phyloP scores from a whole-genome alignment of 2,113 vertebrate species.

The Larimichthys polyactis region DNA sequence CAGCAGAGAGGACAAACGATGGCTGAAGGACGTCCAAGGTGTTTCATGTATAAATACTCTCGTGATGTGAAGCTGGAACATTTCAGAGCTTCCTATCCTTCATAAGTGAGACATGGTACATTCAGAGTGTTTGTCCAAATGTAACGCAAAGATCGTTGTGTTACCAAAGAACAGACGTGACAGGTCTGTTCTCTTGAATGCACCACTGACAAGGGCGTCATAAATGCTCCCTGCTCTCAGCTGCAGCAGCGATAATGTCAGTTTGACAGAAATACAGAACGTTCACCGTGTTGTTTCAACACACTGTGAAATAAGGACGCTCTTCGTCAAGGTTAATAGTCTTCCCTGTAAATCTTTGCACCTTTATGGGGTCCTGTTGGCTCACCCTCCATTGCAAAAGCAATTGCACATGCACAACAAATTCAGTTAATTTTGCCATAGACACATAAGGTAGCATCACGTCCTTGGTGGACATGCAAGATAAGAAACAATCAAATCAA shows the following conservation, averaged over 20 bases:
- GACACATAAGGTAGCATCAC: too few species aligned
- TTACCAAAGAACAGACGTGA: background rate
- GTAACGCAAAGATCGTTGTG: background rate
- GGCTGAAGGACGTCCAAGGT: too few species aligned
- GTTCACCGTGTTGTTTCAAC: background rate
- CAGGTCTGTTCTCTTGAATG: background rate
- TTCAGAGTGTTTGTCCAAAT: background rate
- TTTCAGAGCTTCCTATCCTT: background rate
- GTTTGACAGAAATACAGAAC: background rate
- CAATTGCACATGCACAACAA: too few species aligned
- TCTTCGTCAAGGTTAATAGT: too few species aligned
- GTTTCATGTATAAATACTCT: background rate
- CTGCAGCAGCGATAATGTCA: background rate
- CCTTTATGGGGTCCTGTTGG: too few species aligned
- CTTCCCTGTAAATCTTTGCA: too few species aligned
- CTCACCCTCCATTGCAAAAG: too few species aligned
- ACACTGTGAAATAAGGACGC: background rate
- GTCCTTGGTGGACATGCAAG: too few species aligned
- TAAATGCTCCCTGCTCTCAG: background rate
- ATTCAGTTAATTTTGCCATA: too few species aligned
- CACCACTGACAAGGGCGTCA: too few species aligned
- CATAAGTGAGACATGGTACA: background rate
- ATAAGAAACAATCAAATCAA: too few species aligned
- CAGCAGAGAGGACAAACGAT: background rate
- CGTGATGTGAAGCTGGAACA: background rate